Conservation (phyloP, 2,113 vertebrate genomes). For the Sclerurus mexicanus region DNA sequence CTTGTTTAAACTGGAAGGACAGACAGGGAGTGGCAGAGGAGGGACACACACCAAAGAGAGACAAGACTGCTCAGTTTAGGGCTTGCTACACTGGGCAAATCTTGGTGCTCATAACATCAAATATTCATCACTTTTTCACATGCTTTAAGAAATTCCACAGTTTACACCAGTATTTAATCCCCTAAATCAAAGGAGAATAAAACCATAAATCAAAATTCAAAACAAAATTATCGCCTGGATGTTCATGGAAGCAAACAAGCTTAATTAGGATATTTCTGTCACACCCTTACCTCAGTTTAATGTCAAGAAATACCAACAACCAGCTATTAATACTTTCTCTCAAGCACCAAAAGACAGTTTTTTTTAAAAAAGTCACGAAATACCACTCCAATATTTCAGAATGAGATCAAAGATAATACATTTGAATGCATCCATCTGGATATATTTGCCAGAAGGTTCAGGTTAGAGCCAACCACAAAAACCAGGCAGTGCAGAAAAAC, state of each 20-base stretch:
- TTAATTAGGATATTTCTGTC: neutral
- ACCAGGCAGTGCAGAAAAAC: neutral
- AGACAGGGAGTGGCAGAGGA: neutral
- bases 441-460: neutral
- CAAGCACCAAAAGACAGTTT: neutral
- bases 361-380: neutral
- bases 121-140: neutral
- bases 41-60: neutral
- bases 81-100: neutral
- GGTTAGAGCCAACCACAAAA: neutral
- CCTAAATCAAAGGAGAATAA: neutral
- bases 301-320: neutral
- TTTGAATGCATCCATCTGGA: neutral
- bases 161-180: neutral
- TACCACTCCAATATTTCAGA: neutral
- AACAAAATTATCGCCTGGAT: neutral
- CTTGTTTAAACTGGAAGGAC: neutral
- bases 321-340: neutral
- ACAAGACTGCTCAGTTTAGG: neutral
- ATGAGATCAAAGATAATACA: accelerated
- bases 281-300: neutral
- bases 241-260: neutral
- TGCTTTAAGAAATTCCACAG: neutral
- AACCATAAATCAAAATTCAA: neutral
- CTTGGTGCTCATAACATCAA: neutral